Evolutionary conservation across 2,888 invertebrate species (phyloP), one percentile per base, ranked within the genome.

Genomic region (Spodoptera littoralis): DNA sequence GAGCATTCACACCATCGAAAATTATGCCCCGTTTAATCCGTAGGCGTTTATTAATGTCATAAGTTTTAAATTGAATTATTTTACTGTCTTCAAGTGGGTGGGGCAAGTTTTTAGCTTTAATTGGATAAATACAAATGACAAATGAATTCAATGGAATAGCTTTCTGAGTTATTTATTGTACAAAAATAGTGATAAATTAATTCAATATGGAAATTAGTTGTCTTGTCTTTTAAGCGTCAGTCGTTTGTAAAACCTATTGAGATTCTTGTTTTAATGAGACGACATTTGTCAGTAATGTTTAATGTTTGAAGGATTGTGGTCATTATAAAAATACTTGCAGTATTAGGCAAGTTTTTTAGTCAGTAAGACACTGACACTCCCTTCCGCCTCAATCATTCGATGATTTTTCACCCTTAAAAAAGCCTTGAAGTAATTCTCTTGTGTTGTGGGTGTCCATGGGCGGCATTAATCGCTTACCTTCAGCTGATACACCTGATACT

Each of bases 21-120:
- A 83, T 80, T 71, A 77, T 66, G 65, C 56, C 22, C 30, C 60
- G 48, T 75, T 77, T 70, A 57, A 63, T 56, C 60, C 52, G 81
- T 83, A 73, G 82, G 81, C 61, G 80, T 79, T 59, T 70, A 76
- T 77, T 70, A 71, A 77, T 80, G 63, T 70, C 71, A 71, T 76
- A 71, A 62, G 70, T 71, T 78, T 36, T 70, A 77, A 76, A 78
- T 79, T 80, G 69, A 76, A 73, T 79, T 68, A 69, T 73, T 67
- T 71, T 51, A 66, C 51, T 12, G 54, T 56, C 70, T 57, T 65
- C 53, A 44, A 65, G 76, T 79, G 67, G 74, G 80, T 60, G 68
- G 69, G 59, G 8, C 66, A 41, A 55, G 62, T 41, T 69, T 66
- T 70, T 58, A 71, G 24, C 48, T 79, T 76, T 79, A 66, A 79